Conservation (phyloP, 2,113 vertebrate genomes). For the Leuciscus idus region DNA sequence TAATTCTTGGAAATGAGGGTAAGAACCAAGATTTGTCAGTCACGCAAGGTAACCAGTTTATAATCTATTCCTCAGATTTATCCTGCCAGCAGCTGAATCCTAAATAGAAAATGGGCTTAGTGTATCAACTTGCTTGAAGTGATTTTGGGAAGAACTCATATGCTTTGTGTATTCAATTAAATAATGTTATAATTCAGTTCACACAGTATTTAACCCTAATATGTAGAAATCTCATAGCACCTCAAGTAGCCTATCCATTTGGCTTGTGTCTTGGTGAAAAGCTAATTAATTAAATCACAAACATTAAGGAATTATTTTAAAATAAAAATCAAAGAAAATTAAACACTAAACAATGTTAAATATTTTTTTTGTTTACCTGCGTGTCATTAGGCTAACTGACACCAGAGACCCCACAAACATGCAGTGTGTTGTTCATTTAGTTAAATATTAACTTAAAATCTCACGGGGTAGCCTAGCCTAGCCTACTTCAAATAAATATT, state of each 20-base stretch:
- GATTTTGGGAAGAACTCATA: neutral
- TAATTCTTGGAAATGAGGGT: conserved; percentile 25
- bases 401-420: neutral
- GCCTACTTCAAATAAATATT: neutral
- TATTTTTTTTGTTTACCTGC: neutral
- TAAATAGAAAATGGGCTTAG: neutral
- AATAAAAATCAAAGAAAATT: neutral
- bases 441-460: neutral
- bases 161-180: neutral
- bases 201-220: neutral
- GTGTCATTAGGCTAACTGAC: neutral
- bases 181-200: neutral
- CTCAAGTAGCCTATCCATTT: neutral
- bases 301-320: too few relatives aligned
- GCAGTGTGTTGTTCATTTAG: neutral
- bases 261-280: neutral
- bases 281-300: neutral
- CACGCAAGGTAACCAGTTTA: conserved; percentile 37
- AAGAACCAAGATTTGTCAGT: conserved; percentile 42
- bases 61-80: neutral
- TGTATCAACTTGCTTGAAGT: neutral
- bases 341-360: too few relatives aligned
- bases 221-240: neutral
- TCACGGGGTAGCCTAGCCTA: neutral
- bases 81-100: neutral